Evolutionary conservation across 64 coral and sea anemone genomes (phyloP).

Genomic region (Platygyra sinensis): DNA sequence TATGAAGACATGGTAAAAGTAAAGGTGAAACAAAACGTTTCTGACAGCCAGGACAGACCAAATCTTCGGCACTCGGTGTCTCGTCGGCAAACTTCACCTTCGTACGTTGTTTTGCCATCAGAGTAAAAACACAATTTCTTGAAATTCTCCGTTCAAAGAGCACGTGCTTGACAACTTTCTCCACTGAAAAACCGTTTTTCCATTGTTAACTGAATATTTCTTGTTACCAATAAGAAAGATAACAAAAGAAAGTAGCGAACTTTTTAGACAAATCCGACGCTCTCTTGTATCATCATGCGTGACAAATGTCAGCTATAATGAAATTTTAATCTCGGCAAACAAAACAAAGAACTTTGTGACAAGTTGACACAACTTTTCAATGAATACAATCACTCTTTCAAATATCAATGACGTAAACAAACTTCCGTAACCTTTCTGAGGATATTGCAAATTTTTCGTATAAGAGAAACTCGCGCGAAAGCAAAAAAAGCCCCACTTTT

Average conservation of each 20-base stretch:
- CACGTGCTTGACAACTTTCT: background rate
- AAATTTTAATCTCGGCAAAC: background rate
- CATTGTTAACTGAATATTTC: background rate
- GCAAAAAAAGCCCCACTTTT: too few relatives aligned
- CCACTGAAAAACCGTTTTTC: background rate
- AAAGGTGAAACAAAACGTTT: slow-evolving; percentile 63
- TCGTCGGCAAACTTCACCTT: slow-evolving; percentile 70
- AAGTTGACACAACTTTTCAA: background rate
- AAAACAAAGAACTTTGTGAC: slow-evolving; percentile 2
- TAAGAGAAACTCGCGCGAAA: too few relatives aligned
- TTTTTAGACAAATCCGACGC: slow-evolving; percentile 14
- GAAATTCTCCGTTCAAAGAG: background rate
- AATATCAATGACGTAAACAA: background rate
- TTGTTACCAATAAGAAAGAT: background rate
- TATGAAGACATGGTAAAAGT: slow-evolving; percentile 68
- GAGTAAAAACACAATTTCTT: too few relatives aligned
- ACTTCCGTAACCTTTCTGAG: background rate
- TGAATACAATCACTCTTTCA: slow-evolving; percentile 4
- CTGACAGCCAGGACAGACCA: slow-evolving; percentile 61
- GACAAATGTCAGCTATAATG: slow-evolving; percentile 25
- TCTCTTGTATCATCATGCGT: background rate
- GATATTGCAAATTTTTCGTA: background rate
- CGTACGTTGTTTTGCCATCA: slow-evolving; percentile 49
- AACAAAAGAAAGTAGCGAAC: background rate
- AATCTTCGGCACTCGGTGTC: background rate